Evolutionary conservation across 1,140 invertebrate species (phyloP).

Genomic region (Atta colombica): DNA sequence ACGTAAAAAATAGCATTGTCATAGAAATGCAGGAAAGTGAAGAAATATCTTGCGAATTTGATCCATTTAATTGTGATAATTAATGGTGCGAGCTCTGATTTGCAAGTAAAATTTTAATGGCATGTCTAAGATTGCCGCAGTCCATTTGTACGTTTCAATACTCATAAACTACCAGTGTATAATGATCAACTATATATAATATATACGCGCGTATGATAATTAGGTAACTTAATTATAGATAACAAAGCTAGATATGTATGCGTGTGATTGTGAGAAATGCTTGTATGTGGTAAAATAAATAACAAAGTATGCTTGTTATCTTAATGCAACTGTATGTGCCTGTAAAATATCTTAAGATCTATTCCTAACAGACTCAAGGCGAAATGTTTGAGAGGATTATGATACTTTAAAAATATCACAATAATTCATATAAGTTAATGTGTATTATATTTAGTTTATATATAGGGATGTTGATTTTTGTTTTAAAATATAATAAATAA

Average conservation of each 20-base stretch:
- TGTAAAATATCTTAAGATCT: conserved; percentile 59
- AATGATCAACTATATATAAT: conserved; percentile 44
- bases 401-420: conserved; percentile 29
- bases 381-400: conserved; percentile 32
- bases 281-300: conserved; percentile 41
- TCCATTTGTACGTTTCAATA: conserved; percentile 78
- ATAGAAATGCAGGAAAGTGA: conserved; percentile 1
- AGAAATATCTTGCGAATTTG: conserved; percentile 61
- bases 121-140: conserved; percentile 65
- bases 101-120: conserved; percentile 63
- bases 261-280: conserved; percentile 14
- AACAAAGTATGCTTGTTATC: conserved; percentile 38
- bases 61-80: conserved; percentile 71
- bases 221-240: conserved; percentile 41
- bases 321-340: conserved; percentile 35
- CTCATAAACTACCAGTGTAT: conserved; percentile 47
- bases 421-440: conserved; percentile 71
- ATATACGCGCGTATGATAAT: conserved; percentile 44
- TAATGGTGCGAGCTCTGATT: conserved; percentile 68
- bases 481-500: conserved; percentile 76
- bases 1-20: conserved; percentile 31
- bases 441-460: conserved; percentile 75
- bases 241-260: conserved; percentile 20
- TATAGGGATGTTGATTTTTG: conserved; percentile 75
- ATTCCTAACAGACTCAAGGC: conserved; percentile 50